A percentile compares a stretch with the other conserved stretches of the same genome.
Conservation (phyloP, 1,140 invertebrate genomes). For the Nilaparvata lugens region DNA sequence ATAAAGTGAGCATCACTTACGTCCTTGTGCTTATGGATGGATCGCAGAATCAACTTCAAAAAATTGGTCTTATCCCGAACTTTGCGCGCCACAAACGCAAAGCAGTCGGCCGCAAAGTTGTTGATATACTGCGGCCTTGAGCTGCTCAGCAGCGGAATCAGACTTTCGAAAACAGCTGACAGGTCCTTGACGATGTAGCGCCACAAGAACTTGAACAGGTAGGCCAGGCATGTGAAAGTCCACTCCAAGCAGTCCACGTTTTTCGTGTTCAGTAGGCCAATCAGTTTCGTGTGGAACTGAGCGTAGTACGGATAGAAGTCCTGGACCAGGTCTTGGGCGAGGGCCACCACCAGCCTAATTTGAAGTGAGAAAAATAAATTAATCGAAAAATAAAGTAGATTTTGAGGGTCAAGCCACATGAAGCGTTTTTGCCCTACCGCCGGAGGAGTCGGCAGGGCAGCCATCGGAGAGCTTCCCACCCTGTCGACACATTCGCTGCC, state of each 20-base stretch:
- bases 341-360: constrained; percentile 67
- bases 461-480: too few species aligned
- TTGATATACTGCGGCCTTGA: constrained; percentile 68
- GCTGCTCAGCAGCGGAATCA: constrained; percentile 64
- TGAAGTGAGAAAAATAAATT: constrained; percentile 21
- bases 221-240: constrained; percentile 72
- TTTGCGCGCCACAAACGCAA: constrained; percentile 85
- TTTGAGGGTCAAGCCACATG: too few species aligned
- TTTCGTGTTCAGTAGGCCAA: constrained; percentile 63
- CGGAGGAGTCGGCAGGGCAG: too few species aligned
- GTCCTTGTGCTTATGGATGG: constrained; percentile 52
- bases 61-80: constrained; percentile 69
- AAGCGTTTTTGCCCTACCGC: too few species aligned
- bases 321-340: constrained; percentile 73
- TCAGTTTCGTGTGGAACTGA: constrained; percentile 54
- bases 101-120: constrained; percentile 89
- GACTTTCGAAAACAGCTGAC: constrained; percentile 56
- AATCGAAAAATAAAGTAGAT: too few species aligned
- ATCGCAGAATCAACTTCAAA: constrained; percentile 56
- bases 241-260: constrained; percentile 74
- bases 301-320: constrained; percentile 80
- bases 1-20: constrained; percentile 44
- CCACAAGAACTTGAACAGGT: constrained; percentile 82
- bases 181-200: constrained; percentile 72
- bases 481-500: too few species aligned